Conservation (phyloP, 2,797 vertebrate genomes). For the Microtus californicus region DNA sequence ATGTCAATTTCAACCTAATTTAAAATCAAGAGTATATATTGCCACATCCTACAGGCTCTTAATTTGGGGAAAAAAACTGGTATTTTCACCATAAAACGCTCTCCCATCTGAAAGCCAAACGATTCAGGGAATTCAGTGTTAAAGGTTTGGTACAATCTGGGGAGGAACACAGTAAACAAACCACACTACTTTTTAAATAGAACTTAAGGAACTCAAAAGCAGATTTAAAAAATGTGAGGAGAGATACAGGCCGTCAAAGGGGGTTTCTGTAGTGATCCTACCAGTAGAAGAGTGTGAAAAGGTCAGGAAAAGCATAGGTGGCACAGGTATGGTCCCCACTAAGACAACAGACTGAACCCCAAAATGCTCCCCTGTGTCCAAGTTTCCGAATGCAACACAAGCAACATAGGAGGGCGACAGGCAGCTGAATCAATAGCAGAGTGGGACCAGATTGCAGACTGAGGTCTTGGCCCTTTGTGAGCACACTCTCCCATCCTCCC, state of each 20-base stretch:
- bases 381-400: not conserved
- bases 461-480: not conserved
- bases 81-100: conserved; percentile 44
- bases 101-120: not conserved
- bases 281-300: not conserved
- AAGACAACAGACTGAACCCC: not conserved
- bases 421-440: not conserved
- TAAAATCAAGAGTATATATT: conserved; percentile 59
- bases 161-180: conserved; percentile 54
- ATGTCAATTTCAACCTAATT: conserved; percentile 64
- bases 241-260: conserved; percentile 31
- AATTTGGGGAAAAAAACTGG: conserved; percentile 63
- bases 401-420: not conserved
- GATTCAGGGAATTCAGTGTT: conserved; percentile 42
- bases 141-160: not conserved
- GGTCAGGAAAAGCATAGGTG: not conserved
- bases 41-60: conserved; percentile 11
- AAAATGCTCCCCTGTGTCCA: not conserved
- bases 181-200: not conserved
- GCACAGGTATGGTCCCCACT: not conserved
- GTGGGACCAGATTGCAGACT: not conserved
- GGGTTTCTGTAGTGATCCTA: not conserved
- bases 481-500: too few relatives aligned
- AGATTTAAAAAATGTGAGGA: conserved; percentile 60
- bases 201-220: conserved; percentile 58